These are phyloP conservation scores for Drosophila punjabiensis DNA, from an alignment of 1,140 invertebrate species.

Conservation along the genomic window DNA sequence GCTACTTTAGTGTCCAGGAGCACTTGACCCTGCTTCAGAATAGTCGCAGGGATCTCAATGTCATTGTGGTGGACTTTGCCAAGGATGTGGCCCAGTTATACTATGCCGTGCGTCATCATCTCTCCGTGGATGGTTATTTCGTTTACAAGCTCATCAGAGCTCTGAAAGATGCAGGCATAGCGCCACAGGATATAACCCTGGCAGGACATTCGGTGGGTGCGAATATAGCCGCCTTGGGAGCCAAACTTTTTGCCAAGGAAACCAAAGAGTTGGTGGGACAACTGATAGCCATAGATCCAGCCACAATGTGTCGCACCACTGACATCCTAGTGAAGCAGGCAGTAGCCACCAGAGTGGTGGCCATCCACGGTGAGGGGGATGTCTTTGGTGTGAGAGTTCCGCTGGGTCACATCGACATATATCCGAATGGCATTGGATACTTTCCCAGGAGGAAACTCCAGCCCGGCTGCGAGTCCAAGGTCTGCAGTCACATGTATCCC, in stretches of 20 bases:
- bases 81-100: conserved; percentile 73
- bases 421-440: conserved; percentile 81
- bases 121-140: conserved; percentile 72
- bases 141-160: conserved; percentile 64
- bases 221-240: conserved; percentile 75
- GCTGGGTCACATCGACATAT: conserved; percentile 75
- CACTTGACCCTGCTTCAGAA: conserved; percentile 68
- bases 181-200: conserved; percentile 61
- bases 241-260: conserved; percentile 60
- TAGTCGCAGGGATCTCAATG: conserved; percentile 70
- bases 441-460: conserved; percentile 72
- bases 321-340: conserved; percentile 68
- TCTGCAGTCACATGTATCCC: conserved; percentile 81
- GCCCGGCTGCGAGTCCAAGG: conserved; percentile 72
- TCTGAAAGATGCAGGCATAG: conserved; percentile 54
- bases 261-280: conserved; percentile 57
- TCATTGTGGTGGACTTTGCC: conserved; percentile 77
- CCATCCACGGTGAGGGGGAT: conserved; percentile 76
- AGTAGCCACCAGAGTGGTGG: conserved; percentile 61
- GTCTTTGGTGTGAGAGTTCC: conserved; percentile 72
- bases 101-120: conserved; percentile 74
- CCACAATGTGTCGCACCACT: conserved; percentile 74
- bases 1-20: conserved; percentile 77
- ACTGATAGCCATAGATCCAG: conserved; percentile 77
- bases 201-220: conserved; percentile 82